These are phyloP conservation scores for Allolobophora icterica DNA, from an alignment of 2,888 invertebrate species.

Conservation along the genomic window DNA sequence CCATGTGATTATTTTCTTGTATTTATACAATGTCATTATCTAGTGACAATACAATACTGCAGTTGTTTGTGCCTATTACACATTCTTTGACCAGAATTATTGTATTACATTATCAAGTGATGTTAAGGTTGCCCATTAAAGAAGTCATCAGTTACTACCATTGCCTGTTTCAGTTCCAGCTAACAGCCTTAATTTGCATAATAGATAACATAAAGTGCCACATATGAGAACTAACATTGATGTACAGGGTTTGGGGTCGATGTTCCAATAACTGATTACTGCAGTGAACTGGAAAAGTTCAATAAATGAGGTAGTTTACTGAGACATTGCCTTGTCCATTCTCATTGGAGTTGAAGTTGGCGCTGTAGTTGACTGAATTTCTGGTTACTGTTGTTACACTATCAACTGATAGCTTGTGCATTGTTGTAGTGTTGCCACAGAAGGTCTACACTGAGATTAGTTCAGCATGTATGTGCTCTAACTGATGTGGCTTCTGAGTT, in stretches of 20 bases:
- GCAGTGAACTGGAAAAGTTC: no score
- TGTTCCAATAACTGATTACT: no score
- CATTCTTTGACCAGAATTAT: neutral
- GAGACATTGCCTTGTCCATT: no score
- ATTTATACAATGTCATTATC: neutral
- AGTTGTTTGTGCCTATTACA: neutral
- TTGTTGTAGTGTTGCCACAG: no score
- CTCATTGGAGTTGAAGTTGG: no score
- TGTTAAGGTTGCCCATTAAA: no score
- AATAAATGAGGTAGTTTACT: no score
- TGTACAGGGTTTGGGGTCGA: no score
- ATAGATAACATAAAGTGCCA: neutral
- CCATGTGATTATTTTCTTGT: neutral
- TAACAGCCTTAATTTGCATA: neutral
- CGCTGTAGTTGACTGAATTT: neutral
- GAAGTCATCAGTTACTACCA: no score
- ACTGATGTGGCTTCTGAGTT: neutral
- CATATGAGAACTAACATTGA: neutral
- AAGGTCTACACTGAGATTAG: neutral
- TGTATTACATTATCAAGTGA: no score
- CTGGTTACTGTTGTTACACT: neutral
- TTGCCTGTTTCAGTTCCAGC: neutral
- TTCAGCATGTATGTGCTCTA: neutral
- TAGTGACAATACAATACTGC: neutral
- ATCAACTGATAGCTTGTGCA: no score